A percentile compares a stretch with the other conserved stretches of the same genome.
Conservation (phyloP, 1,140 invertebrate species). For the Rhyacophila brunnea region DNA sequence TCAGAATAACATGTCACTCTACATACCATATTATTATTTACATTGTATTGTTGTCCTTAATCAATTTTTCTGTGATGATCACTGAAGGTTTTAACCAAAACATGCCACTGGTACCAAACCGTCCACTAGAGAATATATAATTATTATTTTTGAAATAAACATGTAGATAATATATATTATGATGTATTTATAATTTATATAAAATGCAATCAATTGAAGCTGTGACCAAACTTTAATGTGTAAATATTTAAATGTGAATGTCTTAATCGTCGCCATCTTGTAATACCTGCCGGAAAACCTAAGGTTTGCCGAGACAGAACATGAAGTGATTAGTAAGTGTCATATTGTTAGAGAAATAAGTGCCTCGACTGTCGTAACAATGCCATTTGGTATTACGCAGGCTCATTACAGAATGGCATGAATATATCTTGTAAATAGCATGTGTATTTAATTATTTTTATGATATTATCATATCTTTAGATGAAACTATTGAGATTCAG, state of each 20-base stretch:
- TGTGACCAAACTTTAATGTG: conserved; percentile 24
- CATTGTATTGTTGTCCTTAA: conserved; percentile 8
- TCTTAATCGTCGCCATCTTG: conserved; percentile 17
- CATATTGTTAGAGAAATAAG: conserved; percentile 19
- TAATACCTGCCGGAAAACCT: conserved; percentile 7
- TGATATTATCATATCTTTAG: too few relatives aligned
- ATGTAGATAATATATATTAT: conserved; percentile 3
- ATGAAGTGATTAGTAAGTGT: conserved; percentile 27
- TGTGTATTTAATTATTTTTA: too few relatives aligned
- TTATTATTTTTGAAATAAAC: conserved; percentile 2
- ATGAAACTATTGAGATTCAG: too few relatives aligned
- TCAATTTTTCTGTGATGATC: conserved; percentile 19
- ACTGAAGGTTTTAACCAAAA: conserved; percentile 7
- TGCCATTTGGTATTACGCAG: too few relatives aligned
- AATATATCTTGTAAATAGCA: too few relatives aligned
- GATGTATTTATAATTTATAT: conserved; percentile 16
- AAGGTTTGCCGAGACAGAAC: conserved; percentile 7
- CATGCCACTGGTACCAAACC: conserved; percentile 12
- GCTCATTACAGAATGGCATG: too few relatives aligned
- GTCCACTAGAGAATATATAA: conserved; percentile 2
- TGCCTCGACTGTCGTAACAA: not conserved
- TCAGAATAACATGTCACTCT: not conserved
- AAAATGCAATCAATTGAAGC: conserved; percentile 16
- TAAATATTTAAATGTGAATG: conserved; percentile 21
- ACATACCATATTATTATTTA: not conserved